phyloP scores from a whole-genome alignment of 2,888 invertebrate genomes.

The Himalopsyche tibetana region DNA sequence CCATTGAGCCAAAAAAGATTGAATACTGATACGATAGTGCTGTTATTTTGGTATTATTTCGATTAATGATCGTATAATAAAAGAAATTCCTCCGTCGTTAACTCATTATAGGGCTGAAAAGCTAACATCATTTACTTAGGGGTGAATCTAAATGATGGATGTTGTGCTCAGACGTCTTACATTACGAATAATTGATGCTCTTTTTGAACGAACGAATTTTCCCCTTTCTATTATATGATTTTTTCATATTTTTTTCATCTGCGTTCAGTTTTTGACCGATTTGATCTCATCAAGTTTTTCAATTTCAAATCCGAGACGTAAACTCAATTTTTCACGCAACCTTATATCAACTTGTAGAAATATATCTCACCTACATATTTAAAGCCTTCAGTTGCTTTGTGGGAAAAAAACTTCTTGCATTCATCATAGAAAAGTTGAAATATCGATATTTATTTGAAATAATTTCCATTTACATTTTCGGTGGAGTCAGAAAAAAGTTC shows the following conservation, averaged over 20 bases:
- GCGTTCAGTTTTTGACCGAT: conserved; percentile 10
- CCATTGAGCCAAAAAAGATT: neutral
- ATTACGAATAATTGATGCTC: conserved; percentile 26
- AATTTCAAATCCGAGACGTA: conserved; percentile 17
- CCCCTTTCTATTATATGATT: neutral
- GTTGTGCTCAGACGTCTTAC: conserved; percentile 12
- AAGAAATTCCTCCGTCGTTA: conserved; percentile 9
- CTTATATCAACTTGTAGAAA: neutral
- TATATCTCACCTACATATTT: neutral
- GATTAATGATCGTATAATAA: conserved; percentile 25
- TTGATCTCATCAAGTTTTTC: conserved; percentile 24
- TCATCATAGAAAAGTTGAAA: neutral
- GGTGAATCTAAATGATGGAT: conserved; percentile 5
- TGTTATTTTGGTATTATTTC: conserved; percentile 16
- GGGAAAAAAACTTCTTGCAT: neutral
- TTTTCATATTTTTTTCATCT: neutral
- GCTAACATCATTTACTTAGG: conserved; percentile 4
- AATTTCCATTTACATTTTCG: no score
- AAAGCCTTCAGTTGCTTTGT: neutral
- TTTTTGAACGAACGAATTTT: neutral
- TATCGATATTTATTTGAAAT: no score
- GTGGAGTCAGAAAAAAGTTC: no score
- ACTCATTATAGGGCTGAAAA: conserved; percentile 15
- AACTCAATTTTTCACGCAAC: neutral
- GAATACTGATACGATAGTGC: neutral